phyloP scores from a whole-genome alignment of 2,888 invertebrate genomes.

The Micoletzkya japonica region DNA sequence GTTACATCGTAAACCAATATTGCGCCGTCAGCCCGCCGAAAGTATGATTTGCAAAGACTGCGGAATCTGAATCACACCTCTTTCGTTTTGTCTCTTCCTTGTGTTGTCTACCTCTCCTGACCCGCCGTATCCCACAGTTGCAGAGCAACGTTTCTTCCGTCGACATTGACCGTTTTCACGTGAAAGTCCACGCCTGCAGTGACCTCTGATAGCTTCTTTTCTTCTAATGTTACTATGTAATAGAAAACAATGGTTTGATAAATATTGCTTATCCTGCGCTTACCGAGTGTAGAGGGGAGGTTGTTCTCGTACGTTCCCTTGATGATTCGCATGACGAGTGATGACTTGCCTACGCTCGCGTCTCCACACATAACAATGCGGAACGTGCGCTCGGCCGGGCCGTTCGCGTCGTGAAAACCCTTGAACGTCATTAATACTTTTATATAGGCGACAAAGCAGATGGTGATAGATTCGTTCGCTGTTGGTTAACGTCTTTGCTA shows the following conservation, averaged over 20 bases:
- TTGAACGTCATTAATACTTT: constrained; percentile 7
- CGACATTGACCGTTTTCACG: constrained; percentile 70
- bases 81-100: neutral
- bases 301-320: constrained; percentile 70
- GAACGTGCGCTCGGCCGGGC: constrained; percentile 70
- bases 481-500: neutral
- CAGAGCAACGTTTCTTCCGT: constrained; percentile 67
- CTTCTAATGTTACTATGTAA: neutral
- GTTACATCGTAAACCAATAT: constrained; percentile 72
- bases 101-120: constrained; percentile 67
- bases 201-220: neutral
- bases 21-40: constrained; percentile 72
- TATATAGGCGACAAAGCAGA: neutral
- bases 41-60: constrained; percentile 72
- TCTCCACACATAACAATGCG: constrained; percentile 72
- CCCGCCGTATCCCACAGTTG: constrained; percentile 73
- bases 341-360: constrained; percentile 73
- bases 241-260: neutral
- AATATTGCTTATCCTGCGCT: constrained; percentile 28
- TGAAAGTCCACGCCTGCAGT: constrained; percentile 70
- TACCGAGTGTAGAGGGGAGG: constrained; percentile 71
- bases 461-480: neutral
- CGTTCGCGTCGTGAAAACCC: constrained; percentile 45
- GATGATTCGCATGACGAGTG: constrained; percentile 71
- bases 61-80: constrained; percentile 70